Base-by-base conservation (phyloP, 2,797 vertebrate genomes). In the Cossypha dichroa region DNA sequence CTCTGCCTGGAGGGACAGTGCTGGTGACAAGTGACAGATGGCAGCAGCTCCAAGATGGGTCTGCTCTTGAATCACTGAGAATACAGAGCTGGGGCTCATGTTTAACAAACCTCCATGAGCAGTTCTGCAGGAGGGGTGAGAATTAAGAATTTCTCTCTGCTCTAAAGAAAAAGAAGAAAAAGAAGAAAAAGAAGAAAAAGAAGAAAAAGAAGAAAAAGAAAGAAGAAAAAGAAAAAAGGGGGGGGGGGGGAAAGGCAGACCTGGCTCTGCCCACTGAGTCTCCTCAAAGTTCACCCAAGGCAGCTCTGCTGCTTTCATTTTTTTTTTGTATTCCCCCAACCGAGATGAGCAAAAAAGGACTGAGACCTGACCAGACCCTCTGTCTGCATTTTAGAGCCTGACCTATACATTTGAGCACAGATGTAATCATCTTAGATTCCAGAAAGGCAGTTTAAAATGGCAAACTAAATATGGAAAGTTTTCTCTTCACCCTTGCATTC, bases 1-100 rank as follows among this genome's bases (percentile, higher is more conserved):
- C 78, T 73, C 43, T 34, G 48, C 89, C 91, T 38, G 63, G 23
- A 88, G 79, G 81, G 74, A 89, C 77, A 54, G 74, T 17, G 64
- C 48, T 69, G 73, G 83, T 63, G 93, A 92, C 79, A 76, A 55
- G 51, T n/a, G 78, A 70, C 91, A 92, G 87, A 85, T 60, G 93
- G 87, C 23, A 51, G 38, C 33, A 85, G 59, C 40, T 77, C 60
- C 28, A 31, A 77, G 63, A 40, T 67, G 74, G 25, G 72, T 22
- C 67, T 89, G 68, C 41, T 87, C 40, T 43, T 66, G 62, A 88
- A 69, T 88, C 2, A 1, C 69, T 55, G 34, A 82, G 84, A 92
- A 80, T 10, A 59, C 0, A 2, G 41, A 91, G 36, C 26, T 51
- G 38, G 63, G 40, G n/a, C 38, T 92, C 78, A 28, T 10, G 19